Evolutionary conservation across 2,797 vertebrate species (phyloP).

Genomic region (Petrocephalus schoutedeni): DNA sequence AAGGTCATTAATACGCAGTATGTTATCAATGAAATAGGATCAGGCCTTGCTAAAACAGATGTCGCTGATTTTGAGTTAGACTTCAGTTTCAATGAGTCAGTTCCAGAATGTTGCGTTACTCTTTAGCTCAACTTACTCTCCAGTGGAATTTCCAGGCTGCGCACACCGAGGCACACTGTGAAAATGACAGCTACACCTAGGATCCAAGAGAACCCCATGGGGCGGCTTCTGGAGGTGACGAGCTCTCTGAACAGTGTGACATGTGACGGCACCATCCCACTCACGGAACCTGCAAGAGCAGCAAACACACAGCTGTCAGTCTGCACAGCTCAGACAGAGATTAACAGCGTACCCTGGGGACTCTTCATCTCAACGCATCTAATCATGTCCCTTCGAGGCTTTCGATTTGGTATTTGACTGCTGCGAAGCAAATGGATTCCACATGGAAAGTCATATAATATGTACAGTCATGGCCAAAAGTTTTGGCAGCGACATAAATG

Average conservation of each 20-base stretch:
- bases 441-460: not conserved
- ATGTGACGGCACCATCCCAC: not conserved
- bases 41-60: not conserved
- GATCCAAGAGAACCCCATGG: constrained; percentile 54
- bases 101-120: not conserved
- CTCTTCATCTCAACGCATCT: not conserved
- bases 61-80: not conserved
- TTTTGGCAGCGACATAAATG: too few species aligned
- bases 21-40: not conserved
- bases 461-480: not conserved
- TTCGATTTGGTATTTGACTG: not conserved
- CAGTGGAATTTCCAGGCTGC: constrained; percentile 63
- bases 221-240: constrained; percentile 35
- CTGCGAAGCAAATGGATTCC: not conserved
- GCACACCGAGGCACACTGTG: constrained; percentile 42
- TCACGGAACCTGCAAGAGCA: not conserved
- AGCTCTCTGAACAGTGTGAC: constrained; percentile 35
- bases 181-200: constrained; percentile 37
- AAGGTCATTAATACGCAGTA: not conserved
- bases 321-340: not conserved
- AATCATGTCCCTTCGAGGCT: not conserved
- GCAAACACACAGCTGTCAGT: not conserved
- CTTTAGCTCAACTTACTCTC: constrained; percentile 56
- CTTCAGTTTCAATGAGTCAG: not conserved
- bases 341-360: not conserved